Base-by-base conservation (phyloP, 2,888 invertebrate genomes). In the Melangyna quadrimaculata region DNA sequence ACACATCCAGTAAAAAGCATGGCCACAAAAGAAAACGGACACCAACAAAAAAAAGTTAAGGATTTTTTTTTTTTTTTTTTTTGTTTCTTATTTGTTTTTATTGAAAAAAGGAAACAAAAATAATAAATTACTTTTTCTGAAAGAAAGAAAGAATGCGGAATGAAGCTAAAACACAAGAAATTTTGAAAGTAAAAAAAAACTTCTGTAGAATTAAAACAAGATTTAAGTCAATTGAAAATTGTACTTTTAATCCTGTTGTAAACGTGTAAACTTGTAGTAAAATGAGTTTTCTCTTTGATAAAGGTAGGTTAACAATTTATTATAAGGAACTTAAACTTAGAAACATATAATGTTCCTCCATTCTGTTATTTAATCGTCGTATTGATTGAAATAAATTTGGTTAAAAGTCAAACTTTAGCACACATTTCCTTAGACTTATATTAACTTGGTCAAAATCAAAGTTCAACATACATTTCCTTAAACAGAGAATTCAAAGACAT, bases 1-100 rank as follows among this genome's bases (percentile, higher is more conserved):
- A 69, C 61, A 55, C 43, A 37, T 22, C 9, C 51, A 69, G 37
- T 27, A 14, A 40, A 32, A 24, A 43, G 29, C 12, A 63, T 40
- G 61, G 5, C 24, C 43, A 22, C 24, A 69, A 27, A 63, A 29
- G 43, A 32, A 75, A 65, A 29, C n/a, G 4, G 14, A 27, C 19
- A 0, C 1, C n/a, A n/a, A n/a, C n/a, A n/a, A 69, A 53, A 51
- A 22, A 53, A 80, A 74, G 40, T 75, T 75, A 40, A 35, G 37
- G 22, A 24, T 61, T 61, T 32, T 61, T 8, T 61, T 61, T 40
- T 22, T 37, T 59, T n/a, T 40, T 37, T 40, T 14, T 22, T 14
- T 14, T 59, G 9, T 40, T 37, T 40, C 8, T 22, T 14, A 7
- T 12, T 24, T 45, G 3, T 22, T 45, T 51, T 22, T 37, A n/a